Conservation (phyloP, 2,113 vertebrate species). For the Psittacula cyanocephala region DNA sequence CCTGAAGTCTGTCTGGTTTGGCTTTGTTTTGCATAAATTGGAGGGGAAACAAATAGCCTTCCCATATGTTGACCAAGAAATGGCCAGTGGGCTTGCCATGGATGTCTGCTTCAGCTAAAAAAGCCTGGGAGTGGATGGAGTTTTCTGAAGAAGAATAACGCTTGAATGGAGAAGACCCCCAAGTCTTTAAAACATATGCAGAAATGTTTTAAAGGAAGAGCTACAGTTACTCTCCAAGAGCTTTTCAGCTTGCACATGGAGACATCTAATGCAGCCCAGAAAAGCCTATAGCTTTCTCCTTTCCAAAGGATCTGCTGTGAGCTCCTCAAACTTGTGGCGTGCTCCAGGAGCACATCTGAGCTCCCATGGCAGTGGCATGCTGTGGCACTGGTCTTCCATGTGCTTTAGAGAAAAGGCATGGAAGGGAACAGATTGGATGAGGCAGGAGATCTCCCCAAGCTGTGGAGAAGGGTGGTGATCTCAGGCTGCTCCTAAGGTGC, state of each 20-base stretch:
- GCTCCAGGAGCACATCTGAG: not conserved
- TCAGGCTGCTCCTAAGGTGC: not conserved
- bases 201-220: not conserved
- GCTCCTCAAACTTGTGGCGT: accelerated
- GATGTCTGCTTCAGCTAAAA: not conserved
- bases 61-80: accelerated
- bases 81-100: not conserved
- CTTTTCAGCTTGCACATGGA: not conserved
- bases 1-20: not conserved
- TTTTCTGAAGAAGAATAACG: not conserved
- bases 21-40: not conserved
- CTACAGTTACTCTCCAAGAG: not conserved
- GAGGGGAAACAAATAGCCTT: not conserved
- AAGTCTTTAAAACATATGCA: not conserved
- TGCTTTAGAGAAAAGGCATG: not conserved
- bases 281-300: not conserved
- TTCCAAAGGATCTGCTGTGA: not conserved
- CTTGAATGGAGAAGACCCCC: not conserved
- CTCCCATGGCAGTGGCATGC: not conserved
- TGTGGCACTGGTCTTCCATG: not conserved
- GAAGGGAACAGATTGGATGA: not conserved
- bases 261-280: not conserved
- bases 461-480: not conserved
- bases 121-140: not conserved
- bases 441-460: not conserved